phyloP scores from a whole-genome alignment of 2,113 vertebrate species.

The Tupaia tana region DNA sequence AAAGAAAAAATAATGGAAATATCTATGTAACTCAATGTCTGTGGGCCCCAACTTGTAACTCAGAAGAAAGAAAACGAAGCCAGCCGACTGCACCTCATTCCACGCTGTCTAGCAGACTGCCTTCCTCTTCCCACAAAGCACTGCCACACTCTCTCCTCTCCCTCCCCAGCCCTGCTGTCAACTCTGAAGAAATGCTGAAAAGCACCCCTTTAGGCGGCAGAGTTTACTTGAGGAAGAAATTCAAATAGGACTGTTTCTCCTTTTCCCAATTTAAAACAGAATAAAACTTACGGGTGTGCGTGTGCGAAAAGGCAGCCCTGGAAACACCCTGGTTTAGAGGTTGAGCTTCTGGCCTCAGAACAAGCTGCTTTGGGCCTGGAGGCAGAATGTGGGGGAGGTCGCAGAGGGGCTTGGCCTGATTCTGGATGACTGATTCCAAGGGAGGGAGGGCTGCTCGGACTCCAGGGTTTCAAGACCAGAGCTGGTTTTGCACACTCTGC shows the following conservation, averaged over 20 bases:
- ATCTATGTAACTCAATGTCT: neutral
- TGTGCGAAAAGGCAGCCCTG: neutral
- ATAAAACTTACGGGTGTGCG: fast-evolving
- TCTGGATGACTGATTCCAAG: fast-evolving
- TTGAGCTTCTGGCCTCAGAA: neutral
- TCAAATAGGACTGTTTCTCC: neutral
- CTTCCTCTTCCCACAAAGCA: neutral
- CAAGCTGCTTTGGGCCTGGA: neutral
- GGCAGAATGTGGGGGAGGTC: neutral
- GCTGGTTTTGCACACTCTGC: neutral
- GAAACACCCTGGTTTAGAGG: no score
- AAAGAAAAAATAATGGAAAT: conserved; percentile 48
- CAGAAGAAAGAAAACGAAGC: neutral
- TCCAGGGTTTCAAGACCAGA: neutral
- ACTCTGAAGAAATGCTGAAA: no score
- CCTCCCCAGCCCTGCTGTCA: fast-evolving
- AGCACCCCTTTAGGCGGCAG: neutral
- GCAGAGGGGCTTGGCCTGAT: no score
- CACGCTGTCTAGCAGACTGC: fast-evolving
- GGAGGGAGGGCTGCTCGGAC: fast-evolving
- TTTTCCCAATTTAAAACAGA: neutral
- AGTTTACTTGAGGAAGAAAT: neutral
- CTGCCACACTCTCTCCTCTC: fast-evolving
- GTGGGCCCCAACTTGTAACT: neutral
- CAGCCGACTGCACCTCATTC: no score